Conservation (phyloP, 2,113 vertebrate genomes). For the Takifugu flavidus region DNA sequence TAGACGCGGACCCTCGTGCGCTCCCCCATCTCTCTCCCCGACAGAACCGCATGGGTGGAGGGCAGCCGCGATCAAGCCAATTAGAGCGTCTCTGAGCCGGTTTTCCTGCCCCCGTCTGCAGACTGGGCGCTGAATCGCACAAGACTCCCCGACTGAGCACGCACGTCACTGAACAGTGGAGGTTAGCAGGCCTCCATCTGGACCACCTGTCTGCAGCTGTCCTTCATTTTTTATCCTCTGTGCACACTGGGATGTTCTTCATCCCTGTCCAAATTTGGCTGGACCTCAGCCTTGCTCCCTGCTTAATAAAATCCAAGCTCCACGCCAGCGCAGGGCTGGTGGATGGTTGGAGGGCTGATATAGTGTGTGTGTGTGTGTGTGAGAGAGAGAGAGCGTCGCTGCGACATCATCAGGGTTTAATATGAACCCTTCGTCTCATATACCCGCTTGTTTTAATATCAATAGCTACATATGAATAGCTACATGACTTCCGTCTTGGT, state of each 20-base stretch:
- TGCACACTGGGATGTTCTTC: slow-evolving; percentile 27
- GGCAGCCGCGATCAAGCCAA: slow-evolving; percentile 52
- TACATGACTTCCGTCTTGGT: slow-evolving; percentile 45
- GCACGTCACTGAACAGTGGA: too few relatives aligned
- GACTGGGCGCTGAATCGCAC: slow-evolving; percentile 49
- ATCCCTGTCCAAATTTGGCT: slow-evolving; percentile 35
- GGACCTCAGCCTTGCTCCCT: slow-evolving; percentile 30
- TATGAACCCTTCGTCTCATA: slow-evolving; percentile 58
- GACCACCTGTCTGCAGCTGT: slow-evolving; percentile 6
- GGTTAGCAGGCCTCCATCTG: not conserved
- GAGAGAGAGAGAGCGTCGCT: not conserved
- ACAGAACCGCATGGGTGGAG: too few relatives aligned
- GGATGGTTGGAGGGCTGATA: too few relatives aligned
- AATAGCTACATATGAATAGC: slow-evolving; percentile 55
- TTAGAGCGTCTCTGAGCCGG: slow-evolving; percentile 55
- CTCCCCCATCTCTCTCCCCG: slow-evolving; percentile 34
- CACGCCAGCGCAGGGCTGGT: not conserved
- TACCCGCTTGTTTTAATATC: slow-evolving; percentile 71
- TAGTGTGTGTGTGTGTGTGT: too few relatives aligned
- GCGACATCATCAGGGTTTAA: slow-evolving; percentile 53
- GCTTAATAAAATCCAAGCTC: slow-evolving; percentile 53
- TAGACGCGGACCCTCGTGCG: slow-evolving; percentile 24
- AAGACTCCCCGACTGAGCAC: too few relatives aligned
- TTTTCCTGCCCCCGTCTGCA: slow-evolving; percentile 61
- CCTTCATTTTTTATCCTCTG: slow-evolving; percentile 6